A percentile compares a stretch with the other conserved stretches of the same genome.
These are phyloP conservation scores for Pterocles burchelli DNA, from an alignment of 2,113 vertebrate genomes.

Conservation along the genomic window DNA sequence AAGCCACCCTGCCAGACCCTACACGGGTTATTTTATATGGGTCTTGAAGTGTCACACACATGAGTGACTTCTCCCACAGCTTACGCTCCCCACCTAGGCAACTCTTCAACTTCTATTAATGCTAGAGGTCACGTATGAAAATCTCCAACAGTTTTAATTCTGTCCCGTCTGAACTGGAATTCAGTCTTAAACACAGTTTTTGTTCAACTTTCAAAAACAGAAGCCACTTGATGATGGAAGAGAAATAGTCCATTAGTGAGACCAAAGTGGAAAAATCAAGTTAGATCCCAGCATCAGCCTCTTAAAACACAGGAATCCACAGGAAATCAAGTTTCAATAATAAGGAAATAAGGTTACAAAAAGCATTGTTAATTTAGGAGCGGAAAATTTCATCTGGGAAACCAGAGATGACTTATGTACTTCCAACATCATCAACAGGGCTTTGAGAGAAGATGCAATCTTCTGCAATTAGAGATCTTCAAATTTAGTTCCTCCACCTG, in stretches of 20 bases:
- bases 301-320: background rate
- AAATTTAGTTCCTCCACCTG: background rate
- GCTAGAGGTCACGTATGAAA: rapidly evolving
- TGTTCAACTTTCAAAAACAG: background rate
- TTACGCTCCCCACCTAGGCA: background rate
- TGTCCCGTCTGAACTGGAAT: background rate
- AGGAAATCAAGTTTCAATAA: background rate
- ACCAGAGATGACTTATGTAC: background rate
- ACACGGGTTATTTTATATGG: background rate
- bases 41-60: background rate
- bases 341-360: background rate
- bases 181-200: background rate
- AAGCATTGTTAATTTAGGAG: background rate
- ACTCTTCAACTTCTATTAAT: background rate
- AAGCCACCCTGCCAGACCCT: rapidly evolving
- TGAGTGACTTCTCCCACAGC: background rate
- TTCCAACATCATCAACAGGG: background rate
- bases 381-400: background rate
- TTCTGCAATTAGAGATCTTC: background rate
- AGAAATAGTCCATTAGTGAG: background rate
- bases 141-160: background rate
- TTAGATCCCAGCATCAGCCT: background rate
- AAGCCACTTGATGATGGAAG: background rate
- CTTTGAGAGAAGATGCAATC: background rate
- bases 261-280: background rate